phyloP scores from a whole-genome alignment of 1,140 invertebrate genomes.

The Lepidurus packardi region DNA sequence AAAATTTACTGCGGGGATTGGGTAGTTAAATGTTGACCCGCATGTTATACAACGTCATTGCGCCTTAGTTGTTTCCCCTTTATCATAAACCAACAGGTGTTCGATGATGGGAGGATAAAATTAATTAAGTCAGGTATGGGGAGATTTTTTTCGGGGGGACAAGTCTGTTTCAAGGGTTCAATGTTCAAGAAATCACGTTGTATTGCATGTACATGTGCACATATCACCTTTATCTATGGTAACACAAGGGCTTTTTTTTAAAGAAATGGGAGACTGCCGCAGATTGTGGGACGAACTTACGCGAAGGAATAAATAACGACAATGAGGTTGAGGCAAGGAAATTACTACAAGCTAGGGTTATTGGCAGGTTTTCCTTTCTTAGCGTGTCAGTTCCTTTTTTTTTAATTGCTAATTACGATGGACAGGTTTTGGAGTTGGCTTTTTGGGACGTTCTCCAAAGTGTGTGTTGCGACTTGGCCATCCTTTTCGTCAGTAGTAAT shows the following conservation, averaged over 20 bases:
- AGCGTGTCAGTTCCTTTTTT: neutral
- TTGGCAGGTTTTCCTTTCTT: neutral
- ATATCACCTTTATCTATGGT: neutral
- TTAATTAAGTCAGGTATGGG: neutral
- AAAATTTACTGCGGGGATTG: neutral
- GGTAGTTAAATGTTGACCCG: neutral
- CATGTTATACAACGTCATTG: neutral
- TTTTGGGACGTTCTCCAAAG: neutral
- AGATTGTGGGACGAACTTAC: neutral
- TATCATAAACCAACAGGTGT: slow-evolving; percentile 11
- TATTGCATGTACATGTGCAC: slow-evolving; percentile 19
- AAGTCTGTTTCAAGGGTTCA: neutral
- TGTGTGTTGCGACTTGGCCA: slow-evolving; percentile 9
- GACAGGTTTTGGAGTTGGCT: slow-evolving; percentile 2
- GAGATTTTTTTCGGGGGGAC: neutral
- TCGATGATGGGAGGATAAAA: neutral
- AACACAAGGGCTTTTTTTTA: neutral
- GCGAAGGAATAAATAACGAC: slow-evolving; percentile 6
- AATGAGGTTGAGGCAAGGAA: slow-evolving; percentile 15
- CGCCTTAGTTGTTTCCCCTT: neutral
- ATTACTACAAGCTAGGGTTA: neutral
- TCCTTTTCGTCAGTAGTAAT: neutral
- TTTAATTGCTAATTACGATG: neutral
- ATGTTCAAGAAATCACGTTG: neutral
- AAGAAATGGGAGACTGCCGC: neutral